Conservation (phyloP, 2,797 vertebrate genomes). For the Poecile montanus region DNA sequence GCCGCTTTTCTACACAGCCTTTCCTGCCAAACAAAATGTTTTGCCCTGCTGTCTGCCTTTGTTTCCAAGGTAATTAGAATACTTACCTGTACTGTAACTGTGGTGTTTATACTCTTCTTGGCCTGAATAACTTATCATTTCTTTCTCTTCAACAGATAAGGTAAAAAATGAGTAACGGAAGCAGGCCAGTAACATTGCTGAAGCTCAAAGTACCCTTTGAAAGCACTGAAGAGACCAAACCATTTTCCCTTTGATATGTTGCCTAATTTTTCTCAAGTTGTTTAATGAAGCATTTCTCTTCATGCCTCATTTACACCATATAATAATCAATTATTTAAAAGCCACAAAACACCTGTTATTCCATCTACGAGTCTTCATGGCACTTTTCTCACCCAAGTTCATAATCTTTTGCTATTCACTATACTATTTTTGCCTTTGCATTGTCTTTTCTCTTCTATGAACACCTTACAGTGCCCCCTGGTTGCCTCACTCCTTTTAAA, state of each 20-base stretch:
- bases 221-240: background rate
- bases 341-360: background rate
- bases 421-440: background rate
- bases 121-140: slow-evolving; percentile 32
- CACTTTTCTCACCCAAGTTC: background rate
- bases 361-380: background rate
- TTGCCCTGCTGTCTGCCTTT: slow-evolving; percentile 4
- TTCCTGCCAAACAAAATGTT: slow-evolving; percentile 10
- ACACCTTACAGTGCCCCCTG: background rate
- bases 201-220: background rate
- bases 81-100: background rate
- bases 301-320: background rate
- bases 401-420: background rate
- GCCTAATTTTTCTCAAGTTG: background rate
- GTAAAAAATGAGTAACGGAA: background rate
- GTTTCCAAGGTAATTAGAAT: slow-evolving; percentile 29
- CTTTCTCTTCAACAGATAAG: background rate
- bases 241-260: background rate
- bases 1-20: background rate
- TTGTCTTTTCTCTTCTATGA: background rate
- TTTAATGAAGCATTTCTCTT: background rate
- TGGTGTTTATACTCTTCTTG: background rate
- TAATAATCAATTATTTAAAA: background rate
- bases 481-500: background rate
- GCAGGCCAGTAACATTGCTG: background rate